Evolutionary conservation across 2,113 vertebrate species (phyloP), one percentile per base, ranked within the genome.

Genomic region (Lagopus leucura): DNA sequence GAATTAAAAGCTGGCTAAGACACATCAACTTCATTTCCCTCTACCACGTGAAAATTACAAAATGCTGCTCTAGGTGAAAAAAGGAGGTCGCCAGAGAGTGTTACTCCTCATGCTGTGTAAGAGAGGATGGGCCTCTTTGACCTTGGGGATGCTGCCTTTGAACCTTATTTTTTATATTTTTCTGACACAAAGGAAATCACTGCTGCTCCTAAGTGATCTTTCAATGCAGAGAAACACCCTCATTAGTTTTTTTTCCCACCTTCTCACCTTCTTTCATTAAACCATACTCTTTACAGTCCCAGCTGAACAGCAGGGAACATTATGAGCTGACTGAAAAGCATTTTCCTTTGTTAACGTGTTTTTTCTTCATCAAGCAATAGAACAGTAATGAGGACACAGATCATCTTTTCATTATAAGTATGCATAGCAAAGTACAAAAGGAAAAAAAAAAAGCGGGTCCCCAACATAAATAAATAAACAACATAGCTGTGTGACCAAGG

Each of bases 181-280:
- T 88, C 61, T 82, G 75, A 88, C 85, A 97, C 71, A 97, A 96
- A 97, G 90, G 71, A 95, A 92, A 82, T 81, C 88, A 66, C 52
- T 88, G 70, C 92, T 43, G 40, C 73, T 96, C 82, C 81, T 96
- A 89, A 81, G 90, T 96, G 95, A 94, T 97, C 91, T 97, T 95
- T 95, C 94, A 90, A 8, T 94, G 43, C 64, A 97, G 83, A 96
- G 86, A 91, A 98, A 93, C 71, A 95, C 77, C 89, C 94, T 97
- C 95, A 96, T 97, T 97, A 97, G 89, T 43, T 60, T 66, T 67
- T 92, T 96, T 86, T 90, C 69, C 86, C 95, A 97, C 96, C 95
- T 97, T 97, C 92, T 97, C 92, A 97, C 97, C 95, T 98, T 96
- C 93, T 97, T 98, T 98, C 94, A 97, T 97, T 97, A 98, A 97